Evolutionary conservation across 1,140 invertebrate genomes (phyloP).

Genomic region (Listronotus oregonensis): DNA sequence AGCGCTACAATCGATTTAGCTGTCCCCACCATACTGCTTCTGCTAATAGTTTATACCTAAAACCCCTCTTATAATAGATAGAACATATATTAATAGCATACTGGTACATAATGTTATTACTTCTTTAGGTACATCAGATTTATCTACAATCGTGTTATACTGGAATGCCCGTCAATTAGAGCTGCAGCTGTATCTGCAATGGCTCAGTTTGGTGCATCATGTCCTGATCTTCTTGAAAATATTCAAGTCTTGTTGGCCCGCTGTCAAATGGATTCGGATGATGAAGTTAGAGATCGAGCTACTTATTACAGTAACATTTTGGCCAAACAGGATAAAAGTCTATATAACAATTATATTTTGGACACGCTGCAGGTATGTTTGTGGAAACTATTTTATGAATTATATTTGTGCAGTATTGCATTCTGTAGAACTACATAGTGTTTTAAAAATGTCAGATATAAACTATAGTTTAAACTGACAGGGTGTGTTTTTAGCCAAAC

Average conservation of each 20-base stretch:
- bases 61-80: too few relatives aligned
- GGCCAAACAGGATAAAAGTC: conserved; percentile 63
- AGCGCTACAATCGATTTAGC: too few relatives aligned
- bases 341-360: conserved; percentile 86
- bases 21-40: too few relatives aligned
- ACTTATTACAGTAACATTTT: conserved; percentile 93
- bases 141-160: conserved; percentile 98
- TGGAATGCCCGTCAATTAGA: conserved; percentile 93
- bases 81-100: too few relatives aligned
- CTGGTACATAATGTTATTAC: too few relatives aligned
- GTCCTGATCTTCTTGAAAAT: conserved; percentile 88
- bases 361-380: conserved; percentile 66
- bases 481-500: too few relatives aligned
- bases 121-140: conserved; percentile 89
- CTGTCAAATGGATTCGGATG: conserved; percentile 95
- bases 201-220: conserved; percentile 96
- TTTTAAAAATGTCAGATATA: too few relatives aligned
- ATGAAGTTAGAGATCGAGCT: conserved; percentile 98
- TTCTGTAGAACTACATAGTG: too few relatives aligned
- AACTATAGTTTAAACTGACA: too few relatives aligned
- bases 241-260: conserved; percentile 81
- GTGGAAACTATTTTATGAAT: background rate
- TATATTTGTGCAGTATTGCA: background rate
- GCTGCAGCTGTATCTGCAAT: conserved; percentile 96
- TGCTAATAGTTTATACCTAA: too few relatives aligned